phyloP scores from a whole-genome alignment of 2,797 vertebrate genomes.

The Cryptoblepharus egeriae region DNA sequence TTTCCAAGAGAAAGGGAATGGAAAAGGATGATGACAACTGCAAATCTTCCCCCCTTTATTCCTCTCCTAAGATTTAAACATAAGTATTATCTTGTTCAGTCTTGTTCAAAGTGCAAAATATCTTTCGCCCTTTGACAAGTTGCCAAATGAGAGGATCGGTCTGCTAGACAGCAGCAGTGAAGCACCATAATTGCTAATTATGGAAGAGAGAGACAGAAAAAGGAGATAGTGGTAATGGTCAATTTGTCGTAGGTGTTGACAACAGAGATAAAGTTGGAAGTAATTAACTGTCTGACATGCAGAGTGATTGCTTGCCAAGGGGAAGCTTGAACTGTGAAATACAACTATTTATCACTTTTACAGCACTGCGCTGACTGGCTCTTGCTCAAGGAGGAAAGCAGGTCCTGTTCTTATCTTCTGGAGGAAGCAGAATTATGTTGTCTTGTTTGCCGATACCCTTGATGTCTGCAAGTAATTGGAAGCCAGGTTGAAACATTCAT shows the following conservation, averaged over 20 bases:
- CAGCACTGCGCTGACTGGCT: constrained; percentile 45
- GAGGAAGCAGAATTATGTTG: not conserved
- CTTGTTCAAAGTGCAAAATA: constrained; percentile 20
- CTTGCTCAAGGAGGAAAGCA: constrained; percentile 28
- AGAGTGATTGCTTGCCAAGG: constrained; percentile 68
- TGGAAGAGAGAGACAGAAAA: constrained; percentile 4
- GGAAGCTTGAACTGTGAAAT: constrained; percentile 65
- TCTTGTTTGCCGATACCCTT: not conserved
- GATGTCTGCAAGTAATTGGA: not conserved
- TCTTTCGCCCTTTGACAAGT: constrained; percentile 38
- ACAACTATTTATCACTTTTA: constrained; percentile 70
- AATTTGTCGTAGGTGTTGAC: constrained; percentile 73
- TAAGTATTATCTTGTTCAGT: not conserved
- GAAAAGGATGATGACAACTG: not conserved
- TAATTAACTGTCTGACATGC: constrained; percentile 71
- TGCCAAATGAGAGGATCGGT: constrained; percentile 25
- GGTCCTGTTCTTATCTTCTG: not conserved
- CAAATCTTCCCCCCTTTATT: not conserved
- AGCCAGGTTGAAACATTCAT: not conserved
- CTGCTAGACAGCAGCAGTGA: constrained; percentile 32
- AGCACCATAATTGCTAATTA: constrained; percentile 63
- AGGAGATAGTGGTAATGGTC: constrained; percentile 69
- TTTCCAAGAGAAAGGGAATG: not conserved
- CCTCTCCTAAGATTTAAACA: not conserved
- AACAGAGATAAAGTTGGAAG: constrained; percentile 74